A percentile compares a stretch with the other conserved stretches of the same genome.
phyloP scores from a whole-genome alignment of 2,888 invertebrate species.

The Nephrotoma appendiculata region DNA sequence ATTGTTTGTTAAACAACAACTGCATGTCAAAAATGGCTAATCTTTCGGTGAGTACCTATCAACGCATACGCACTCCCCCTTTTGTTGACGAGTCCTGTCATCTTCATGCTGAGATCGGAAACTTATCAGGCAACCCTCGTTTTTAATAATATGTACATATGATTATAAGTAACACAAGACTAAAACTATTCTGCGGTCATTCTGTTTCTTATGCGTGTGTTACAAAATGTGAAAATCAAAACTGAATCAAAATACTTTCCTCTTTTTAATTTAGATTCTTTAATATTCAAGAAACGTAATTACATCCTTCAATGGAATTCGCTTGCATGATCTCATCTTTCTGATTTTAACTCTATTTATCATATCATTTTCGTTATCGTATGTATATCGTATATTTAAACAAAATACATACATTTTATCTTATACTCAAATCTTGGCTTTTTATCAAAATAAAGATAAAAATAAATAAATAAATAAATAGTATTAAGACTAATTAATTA shows the following conservation, averaged over 20 bases:
- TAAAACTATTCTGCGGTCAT: background rate
- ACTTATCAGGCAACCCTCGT: too few species aligned
- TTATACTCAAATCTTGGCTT: background rate
- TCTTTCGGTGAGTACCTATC: too few species aligned
- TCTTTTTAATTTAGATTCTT: background rate
- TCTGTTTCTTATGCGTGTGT: background rate
- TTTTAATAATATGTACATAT: too few species aligned
- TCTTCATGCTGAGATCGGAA: too few species aligned
- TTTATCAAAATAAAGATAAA: background rate
- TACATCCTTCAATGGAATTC: background rate
- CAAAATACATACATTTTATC: background rate
- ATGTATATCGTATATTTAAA: background rate
- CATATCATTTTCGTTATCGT: background rate
- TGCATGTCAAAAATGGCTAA: too few species aligned
- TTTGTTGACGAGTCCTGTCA: too few species aligned
- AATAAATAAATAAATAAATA: background rate
- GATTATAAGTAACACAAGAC: background rate
- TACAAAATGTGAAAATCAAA: background rate
- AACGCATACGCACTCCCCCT: too few species aligned
- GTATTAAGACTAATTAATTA: background rate
- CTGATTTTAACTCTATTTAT: background rate
- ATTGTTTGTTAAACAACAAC: too few species aligned
- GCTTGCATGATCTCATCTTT: background rate
- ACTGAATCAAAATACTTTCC: too few species aligned
- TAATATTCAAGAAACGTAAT: background rate